A percentile compares a stretch with the other conserved stretches of the same genome.
These are phyloP conservation scores for Macheiramphus alcinus DNA, from an alignment of 2,113 vertebrate genomes.

Conservation along the genomic window DNA sequence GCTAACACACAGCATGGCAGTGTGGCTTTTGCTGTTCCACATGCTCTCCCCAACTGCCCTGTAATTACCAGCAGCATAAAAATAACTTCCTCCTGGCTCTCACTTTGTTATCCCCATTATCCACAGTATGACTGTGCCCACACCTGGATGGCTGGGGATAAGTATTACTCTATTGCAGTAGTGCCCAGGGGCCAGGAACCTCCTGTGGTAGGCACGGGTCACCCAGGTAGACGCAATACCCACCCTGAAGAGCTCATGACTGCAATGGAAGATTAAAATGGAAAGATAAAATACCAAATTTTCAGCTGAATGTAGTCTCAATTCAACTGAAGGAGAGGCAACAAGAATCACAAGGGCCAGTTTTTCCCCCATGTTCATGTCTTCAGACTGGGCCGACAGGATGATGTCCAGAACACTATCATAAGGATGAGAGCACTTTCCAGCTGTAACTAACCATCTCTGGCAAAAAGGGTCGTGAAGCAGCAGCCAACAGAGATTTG, in stretches of 20 bases:
- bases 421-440: background rate
- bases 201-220: background rate
- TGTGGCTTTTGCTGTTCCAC: background rate
- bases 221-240: background rate
- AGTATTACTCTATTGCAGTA: background rate
- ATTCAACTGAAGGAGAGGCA: background rate
- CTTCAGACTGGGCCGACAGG: background rate
- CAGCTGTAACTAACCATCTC: background rate
- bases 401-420: background rate
- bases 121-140: rapidly evolving
- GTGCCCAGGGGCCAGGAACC: background rate
- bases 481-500: background rate
- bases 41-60: background rate
- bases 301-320: background rate
- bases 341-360: background rate
- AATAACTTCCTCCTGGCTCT: background rate
- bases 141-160: background rate
- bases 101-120: background rate
- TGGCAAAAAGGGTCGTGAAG: background rate
- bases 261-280: background rate
- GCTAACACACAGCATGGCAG: background rate
- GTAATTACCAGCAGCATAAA: background rate
- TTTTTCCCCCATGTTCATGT: background rate
- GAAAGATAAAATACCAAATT: background rate
- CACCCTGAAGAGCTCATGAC: background rate